A percentile compares a stretch with the other conserved stretches of the same genome.
These are phyloP conservation scores for Elachura formosa DNA, from an alignment of 2,113 vertebrate genomes.

Conservation along the genomic window DNA sequence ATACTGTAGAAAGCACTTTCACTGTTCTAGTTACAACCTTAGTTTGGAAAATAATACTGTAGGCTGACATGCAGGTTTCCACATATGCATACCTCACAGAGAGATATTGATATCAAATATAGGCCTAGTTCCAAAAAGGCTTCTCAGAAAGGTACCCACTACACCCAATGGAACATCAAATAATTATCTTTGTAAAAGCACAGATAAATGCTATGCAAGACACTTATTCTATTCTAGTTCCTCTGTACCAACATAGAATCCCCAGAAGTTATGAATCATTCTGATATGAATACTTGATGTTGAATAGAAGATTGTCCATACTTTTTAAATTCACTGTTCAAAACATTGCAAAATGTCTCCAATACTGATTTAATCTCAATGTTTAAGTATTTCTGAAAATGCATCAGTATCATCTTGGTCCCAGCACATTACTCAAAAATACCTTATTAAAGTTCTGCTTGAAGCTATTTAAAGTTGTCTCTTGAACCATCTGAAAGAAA, in stretches of 20 bases:
- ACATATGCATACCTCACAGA: neutral
- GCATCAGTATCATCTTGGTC: neutral
- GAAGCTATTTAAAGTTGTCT: conserved; percentile 80
- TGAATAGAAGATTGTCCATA: neutral
- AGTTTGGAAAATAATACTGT: neutral
- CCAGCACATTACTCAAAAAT: neutral
- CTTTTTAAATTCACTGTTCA: neutral
- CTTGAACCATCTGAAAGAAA: conserved; percentile 85
- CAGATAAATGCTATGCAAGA: neutral
- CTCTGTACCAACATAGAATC: neutral
- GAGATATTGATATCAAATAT: neutral
- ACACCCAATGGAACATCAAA: neutral
- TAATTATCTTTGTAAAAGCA: neutral
- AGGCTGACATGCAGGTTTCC: neutral
- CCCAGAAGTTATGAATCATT: neutral
- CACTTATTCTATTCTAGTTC: neutral
- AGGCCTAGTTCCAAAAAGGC: neutral
- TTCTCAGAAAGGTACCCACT: neutral
- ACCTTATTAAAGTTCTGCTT: conserved; percentile 85
- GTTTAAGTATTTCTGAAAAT: neutral
- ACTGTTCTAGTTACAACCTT: neutral
- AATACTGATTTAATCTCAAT: neutral
- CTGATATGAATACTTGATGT: neutral
- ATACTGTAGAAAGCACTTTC: neutral
- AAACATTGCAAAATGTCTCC: neutral